Evolutionary conservation across 2,797 vertebrate species (phyloP), one percentile per base, ranked within the genome.

Genomic region (Sebastes paucispinis): DNA sequence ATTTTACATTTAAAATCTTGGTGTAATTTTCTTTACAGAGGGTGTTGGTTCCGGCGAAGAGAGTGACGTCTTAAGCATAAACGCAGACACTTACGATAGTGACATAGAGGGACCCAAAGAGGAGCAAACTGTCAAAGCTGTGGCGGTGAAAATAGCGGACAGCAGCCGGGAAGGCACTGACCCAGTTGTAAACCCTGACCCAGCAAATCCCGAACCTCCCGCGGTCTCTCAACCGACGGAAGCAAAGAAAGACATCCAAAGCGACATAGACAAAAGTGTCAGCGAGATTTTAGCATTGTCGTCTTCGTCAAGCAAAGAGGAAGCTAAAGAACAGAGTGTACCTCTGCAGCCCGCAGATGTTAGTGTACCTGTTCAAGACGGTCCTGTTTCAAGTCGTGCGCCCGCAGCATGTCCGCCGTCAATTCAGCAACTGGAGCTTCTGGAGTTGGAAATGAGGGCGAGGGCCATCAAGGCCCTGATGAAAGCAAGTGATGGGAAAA

Each of bases 391-490:
- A 0, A 57, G 75, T 8, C 59, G 67, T 1, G 10, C 77, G 0
- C 68, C 94, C 4, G 93, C 94, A 31, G 92, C 94, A 1, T 85
- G 96, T 82, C 97, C 96, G 68, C 98, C 98, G 0, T 99, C 98
- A 1, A 95, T 97, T 36, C 98, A 99, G 84, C 98, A 99, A 77
- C 95, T 99, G 89, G 98, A 99, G 86, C 96, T 99, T 8, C 95
- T 99, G 60, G 98, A 99, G 92, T 87, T 99, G 2, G 98, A 99
- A 85, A 99, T 99, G 98, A 97, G 98, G 76, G 98, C 98, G 0
- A 94, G 98, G 81, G 98, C 98, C 55, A 99, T 99, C 88, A 99
- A 99, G 86, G 98, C 98, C 25, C 93, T 99, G 11, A 99, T 99
- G 98, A 99, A 99, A 93, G 98, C 98, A 79, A 96, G 96, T 5